Evolutionary conservation across 2,888 invertebrate species (phyloP), one percentile per base, ranked within the genome.

Genomic region (Ceriagrion tenellum): DNA sequence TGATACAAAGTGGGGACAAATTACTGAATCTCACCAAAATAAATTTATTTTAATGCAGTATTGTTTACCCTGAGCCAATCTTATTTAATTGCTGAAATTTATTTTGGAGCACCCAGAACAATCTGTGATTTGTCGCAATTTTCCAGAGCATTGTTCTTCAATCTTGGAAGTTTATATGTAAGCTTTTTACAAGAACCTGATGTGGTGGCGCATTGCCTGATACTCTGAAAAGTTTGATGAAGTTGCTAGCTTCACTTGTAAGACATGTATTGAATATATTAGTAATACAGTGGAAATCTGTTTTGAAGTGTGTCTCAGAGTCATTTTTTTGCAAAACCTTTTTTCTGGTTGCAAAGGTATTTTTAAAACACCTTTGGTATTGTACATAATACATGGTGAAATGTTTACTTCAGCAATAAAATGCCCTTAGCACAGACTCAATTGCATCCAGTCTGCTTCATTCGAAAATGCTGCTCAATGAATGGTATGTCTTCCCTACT

Each of bases 91-190:
- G 93, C 93, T 93, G 69, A 93, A 74, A 69, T 74, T 93, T 40
- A 93, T 93, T 93, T 93, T 93, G 69, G 69, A 93, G 93, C 93
- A 55, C 93, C 69, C 93, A 93, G 93, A 93, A 93, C 93, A 93
- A 93, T 93, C 93, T 93, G 93, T 93, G 93, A 93, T 93, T 93
- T 93, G 93, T 93, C 93, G 93, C 93, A 93, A 93, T 74, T 93
- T 93, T 93, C 93, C 93, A 93, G 93, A 93, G 93, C 69, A 69
- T 93, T 93, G 69, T 74, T 93, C 93, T 93, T 93, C 93, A 93
- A 93, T 93, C 93, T 93, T 93, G 93, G 93, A 93, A 93, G 59
- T 93, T 93, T 47, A 69, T 69, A 69, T 63, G 40, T 69, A 93
- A 69, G 69, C 69, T 93, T 93, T 93, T 93, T 81, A 81, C 81